phyloP scores from a whole-genome alignment of 2,888 invertebrate species.

The Trichacis sp. region DNA sequence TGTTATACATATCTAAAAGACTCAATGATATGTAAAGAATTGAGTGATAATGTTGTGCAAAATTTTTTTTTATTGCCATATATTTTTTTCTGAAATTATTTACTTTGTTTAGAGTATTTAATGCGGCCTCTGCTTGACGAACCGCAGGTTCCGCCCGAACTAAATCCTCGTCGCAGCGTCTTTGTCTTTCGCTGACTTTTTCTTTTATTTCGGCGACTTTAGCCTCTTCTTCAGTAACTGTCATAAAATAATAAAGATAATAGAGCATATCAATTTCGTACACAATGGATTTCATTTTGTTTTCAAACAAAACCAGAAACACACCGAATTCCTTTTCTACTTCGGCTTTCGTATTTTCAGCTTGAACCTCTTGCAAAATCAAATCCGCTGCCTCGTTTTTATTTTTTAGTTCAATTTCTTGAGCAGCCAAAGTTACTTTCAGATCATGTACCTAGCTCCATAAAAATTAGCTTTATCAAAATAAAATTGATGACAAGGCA shows the following conservation, averaged over 20 bases:
- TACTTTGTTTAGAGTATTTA: conserved; percentile 91
- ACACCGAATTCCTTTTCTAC: conserved; percentile 85
- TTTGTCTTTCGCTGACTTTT: conserved; percentile 86
- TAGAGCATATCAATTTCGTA: no score
- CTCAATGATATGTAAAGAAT: no score
- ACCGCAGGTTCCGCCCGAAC: conserved; percentile 93
- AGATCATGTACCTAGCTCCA: conserved; percentile 84
- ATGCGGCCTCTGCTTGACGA: conserved; percentile 87
- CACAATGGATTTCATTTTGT: no score
- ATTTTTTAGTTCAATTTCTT: conserved; percentile 85
- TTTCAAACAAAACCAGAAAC: neutral
- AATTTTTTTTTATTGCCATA: no score
- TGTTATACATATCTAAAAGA: no score
- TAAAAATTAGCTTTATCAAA: no score
- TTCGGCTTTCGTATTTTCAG: conserved; percentile 91
- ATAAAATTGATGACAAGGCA: no score
- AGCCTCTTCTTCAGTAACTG: conserved; percentile 86
- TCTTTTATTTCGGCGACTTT: conserved; percentile 92
- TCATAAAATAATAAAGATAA: no score
- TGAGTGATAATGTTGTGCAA: no score
- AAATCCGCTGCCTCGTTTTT: conserved; percentile 93
- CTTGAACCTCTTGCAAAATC: conserved; percentile 86
- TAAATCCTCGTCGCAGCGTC: conserved; percentile 89
- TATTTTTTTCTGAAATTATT: neutral
- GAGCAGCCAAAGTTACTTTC: conserved; percentile 80